phyloP scores from a whole-genome alignment of 2,113 vertebrate species.

The Microtus montanus region DNA sequence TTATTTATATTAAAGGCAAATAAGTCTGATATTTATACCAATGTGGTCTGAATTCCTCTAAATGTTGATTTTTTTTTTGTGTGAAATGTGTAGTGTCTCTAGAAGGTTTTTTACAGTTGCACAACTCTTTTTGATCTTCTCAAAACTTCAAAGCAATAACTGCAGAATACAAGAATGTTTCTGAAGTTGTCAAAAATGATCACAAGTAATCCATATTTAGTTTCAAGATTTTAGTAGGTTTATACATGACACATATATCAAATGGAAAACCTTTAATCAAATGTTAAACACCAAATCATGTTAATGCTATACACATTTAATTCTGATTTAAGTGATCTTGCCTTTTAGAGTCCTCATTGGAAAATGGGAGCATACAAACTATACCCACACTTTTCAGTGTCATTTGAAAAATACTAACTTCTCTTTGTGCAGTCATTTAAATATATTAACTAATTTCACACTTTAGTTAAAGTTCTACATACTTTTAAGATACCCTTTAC shows the following conservation, averaged over 20 bases:
- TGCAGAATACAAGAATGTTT: constrained; percentile 61
- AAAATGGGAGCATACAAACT: neutral
- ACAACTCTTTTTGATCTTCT: constrained; percentile 73
- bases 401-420: constrained; percentile 46
- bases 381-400: neutral
- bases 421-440: constrained; percentile 43
- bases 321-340: constrained; percentile 48
- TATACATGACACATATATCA: constrained; percentile 38
- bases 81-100: constrained; percentile 70
- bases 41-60: constrained; percentile 73
- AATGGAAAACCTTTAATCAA: constrained; percentile 10
- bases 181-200: constrained; percentile 63
- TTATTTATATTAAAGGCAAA: constrained; percentile 72
- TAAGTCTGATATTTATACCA: constrained; percentile 72
- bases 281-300: neutral
- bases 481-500: neutral
- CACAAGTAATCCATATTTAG: constrained; percentile 69
- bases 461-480: constrained; percentile 8
- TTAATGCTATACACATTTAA: constrained; percentile 49
- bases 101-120: constrained; percentile 68
- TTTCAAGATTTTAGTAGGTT: constrained; percentile 57
- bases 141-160: constrained; percentile 63
- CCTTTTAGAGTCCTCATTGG: constrained; percentile 18
- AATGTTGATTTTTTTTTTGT: constrained; percentile 59
- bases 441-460: constrained; percentile 39